A percentile compares a stretch with the other conserved stretches of the same genome.
phyloP scores from a whole-genome alignment of 1,140 invertebrate species.

The Trinorchestia longiramus region DNA sequence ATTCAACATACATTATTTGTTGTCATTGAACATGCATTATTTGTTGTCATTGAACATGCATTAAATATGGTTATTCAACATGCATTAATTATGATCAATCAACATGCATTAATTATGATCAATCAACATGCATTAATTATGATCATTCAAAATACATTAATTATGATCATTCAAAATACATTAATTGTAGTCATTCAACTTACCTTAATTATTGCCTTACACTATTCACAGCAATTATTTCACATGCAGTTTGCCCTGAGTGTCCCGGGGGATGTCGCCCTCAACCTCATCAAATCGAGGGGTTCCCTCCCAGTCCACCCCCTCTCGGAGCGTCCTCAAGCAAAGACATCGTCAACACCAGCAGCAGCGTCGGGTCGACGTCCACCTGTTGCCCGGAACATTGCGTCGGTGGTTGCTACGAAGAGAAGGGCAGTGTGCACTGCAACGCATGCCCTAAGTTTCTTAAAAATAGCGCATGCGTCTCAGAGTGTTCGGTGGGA shows the following conservation, averaged over 20 bases:
- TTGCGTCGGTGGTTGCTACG: neutral
- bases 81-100: no score
- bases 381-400: neutral
- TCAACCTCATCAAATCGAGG: neutral
- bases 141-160: no score
- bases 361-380: neutral
- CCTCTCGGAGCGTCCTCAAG: neutral
- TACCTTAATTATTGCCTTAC: no score
- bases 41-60: no score
- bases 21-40: no score
- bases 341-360: neutral
- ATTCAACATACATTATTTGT: no score
- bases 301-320: no score
- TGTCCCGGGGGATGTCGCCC: neutral
- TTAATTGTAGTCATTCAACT: no score
- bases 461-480: neutral
- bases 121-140: no score
- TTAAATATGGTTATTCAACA: no score
- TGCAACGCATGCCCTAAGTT: neutral
- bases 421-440: neutral
- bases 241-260: neutral
- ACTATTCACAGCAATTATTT: neutral
- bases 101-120: no score
- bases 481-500: neutral
- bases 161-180: no score